Evolutionary conservation across 2,797 vertebrate genomes (phyloP).

Genomic region (Amblyraja radiata): DNA sequence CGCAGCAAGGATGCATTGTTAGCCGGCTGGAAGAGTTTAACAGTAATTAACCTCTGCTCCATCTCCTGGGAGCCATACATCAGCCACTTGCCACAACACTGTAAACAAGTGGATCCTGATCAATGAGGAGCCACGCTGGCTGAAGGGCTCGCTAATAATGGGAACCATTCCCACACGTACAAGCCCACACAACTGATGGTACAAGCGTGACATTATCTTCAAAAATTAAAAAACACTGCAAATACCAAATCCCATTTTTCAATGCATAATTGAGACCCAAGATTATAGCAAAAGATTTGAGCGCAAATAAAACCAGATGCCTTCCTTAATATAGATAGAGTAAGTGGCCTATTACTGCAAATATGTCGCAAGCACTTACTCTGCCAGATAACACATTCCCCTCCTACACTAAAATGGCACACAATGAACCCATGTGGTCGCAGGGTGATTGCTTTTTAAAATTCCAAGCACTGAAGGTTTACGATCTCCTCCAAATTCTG

Average conservation of each 20-base stretch:
- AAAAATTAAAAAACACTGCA: neutral
- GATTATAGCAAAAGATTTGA: slow-evolving; percentile 29
- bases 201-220: slow-evolving; percentile 14
- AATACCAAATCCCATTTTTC: neutral
- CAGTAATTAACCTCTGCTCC: slow-evolving; percentile 81
- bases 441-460: slow-evolving; percentile 9
- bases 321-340: slow-evolving; percentile 17
- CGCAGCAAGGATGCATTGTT: slow-evolving; percentile 69
- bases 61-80: slow-evolving; percentile 70
- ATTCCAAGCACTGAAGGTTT: slow-evolving; percentile 14
- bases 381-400: slow-evolving; percentile 8
- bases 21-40: slow-evolving; percentile 75
- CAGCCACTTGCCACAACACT: slow-evolving; percentile 76
- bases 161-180: neutral
- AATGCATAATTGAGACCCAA: slow-evolving; percentile 7
- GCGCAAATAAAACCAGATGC: neutral
- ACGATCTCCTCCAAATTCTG: slow-evolving; percentile 10
- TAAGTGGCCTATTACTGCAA: slow-evolving; percentile 19
- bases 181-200: slow-evolving; percentile 9
- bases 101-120: slow-evolving; percentile 77
- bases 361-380: neutral
- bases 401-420: slow-evolving; percentile 5
- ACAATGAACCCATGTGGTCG: neutral
- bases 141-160: slow-evolving; percentile 53
- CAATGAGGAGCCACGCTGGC: slow-evolving; percentile 60